phyloP scores from a whole-genome alignment of 2,888 invertebrate genomes.

The Mimas tiliae region DNA sequence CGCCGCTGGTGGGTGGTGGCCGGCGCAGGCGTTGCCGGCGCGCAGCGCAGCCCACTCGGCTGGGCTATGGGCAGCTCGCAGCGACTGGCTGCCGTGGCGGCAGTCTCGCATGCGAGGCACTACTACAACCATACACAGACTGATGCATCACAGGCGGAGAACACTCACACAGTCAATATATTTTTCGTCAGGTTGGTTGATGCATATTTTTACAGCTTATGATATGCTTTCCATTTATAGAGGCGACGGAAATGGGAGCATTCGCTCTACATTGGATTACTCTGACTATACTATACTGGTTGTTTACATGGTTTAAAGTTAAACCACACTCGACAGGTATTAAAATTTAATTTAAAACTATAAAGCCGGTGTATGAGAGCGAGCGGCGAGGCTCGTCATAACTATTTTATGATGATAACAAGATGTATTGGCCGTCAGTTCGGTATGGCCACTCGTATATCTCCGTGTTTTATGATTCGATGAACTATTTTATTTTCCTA shows the following conservation, averaged over 20 bases:
- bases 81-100: slow-evolving; percentile 85
- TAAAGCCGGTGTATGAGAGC: slow-evolving; percentile 36
- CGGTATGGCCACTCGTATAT: slow-evolving; percentile 8
- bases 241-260: not conserved
- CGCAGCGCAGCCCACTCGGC: slow-evolving; percentile 81
- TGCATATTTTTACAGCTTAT: slow-evolving; percentile 2
- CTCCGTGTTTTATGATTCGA: slow-evolving; percentile 8
- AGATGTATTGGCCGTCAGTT: slow-evolving; percentile 37
- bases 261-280: slow-evolving; percentile 1
- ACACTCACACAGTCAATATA: slow-evolving; percentile 84
- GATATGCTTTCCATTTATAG: not conserved
- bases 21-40: slow-evolving; percentile 65
- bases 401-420: slow-evolving; percentile 64
- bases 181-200: slow-evolving; percentile 90
- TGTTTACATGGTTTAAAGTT: slow-evolving; percentile 7
- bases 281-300: slow-evolving; percentile 9
- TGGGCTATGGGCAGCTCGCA: slow-evolving; percentile 88
- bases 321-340: slow-evolving; percentile 26
- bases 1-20: slow-evolving; percentile 68
- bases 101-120: slow-evolving; percentile 74
- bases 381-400: slow-evolving; percentile 52
- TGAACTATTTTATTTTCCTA: slow-evolving; percentile 26
- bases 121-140: slow-evolving; percentile 78
- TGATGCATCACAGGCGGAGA: slow-evolving; percentile 62
- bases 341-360: slow-evolving; percentile 30